A percentile compares a stretch with the other conserved stretches of the same genome.
Conservation (phyloP, 2,797 vertebrate genomes). For the Oreochromis mossambicus region DNA sequence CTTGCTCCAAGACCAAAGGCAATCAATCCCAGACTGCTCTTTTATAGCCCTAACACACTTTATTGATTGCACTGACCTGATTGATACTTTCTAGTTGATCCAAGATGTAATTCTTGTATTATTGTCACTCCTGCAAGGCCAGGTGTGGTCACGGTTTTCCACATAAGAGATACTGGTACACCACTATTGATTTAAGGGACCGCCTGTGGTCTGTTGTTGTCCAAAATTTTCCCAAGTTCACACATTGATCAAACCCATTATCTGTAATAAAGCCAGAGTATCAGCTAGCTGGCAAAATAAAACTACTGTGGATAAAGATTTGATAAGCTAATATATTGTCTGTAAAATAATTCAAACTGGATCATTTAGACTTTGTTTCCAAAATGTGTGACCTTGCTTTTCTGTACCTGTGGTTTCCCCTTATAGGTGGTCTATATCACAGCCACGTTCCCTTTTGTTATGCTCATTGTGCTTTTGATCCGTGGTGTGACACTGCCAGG, state of each 20-base stretch:
- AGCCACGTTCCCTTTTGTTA: conserved; percentile 95
- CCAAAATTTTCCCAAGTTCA: neutral
- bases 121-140: conserved; percentile 7
- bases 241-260: neutral
- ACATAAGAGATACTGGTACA: neutral
- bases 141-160: conserved; percentile 12
- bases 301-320: neutral
- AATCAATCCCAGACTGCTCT: conserved; percentile 23
- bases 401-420: neutral
- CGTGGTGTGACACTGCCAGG: conserved; percentile 95
- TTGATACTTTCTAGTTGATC: conserved; percentile 9
- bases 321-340: neutral
- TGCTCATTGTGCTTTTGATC: conserved; percentile 93
- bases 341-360: neutral
- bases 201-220: neutral
- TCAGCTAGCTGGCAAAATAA: neutral
- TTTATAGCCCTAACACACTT: conserved; percentile 19
- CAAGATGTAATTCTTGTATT: conserved; percentile 28
- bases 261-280: neutral
- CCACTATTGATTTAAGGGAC: conserved; percentile 12
- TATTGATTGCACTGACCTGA: conserved; percentile 44
- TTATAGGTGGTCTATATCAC: conserved; percentile 95
- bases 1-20: neutral
- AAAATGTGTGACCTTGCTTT: neutral
- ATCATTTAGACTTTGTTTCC: neutral